These are phyloP conservation scores for Sander vitreus DNA, from an alignment of 2,113 vertebrate species.

Conservation along the genomic window DNA sequence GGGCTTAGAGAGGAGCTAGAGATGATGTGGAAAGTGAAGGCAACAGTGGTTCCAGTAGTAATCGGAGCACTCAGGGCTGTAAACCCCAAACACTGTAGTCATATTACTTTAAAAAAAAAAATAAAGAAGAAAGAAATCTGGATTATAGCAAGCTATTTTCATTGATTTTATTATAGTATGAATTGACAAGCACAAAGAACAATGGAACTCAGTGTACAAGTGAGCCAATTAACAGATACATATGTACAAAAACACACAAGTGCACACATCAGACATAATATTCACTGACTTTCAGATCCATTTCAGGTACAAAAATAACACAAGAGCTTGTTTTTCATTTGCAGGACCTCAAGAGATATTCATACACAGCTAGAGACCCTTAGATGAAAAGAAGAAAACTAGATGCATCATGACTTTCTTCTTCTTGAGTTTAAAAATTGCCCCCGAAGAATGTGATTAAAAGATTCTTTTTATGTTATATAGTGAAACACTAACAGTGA, in stretches of 20 bases:
- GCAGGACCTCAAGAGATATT: conserved; percentile 30
- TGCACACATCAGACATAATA: conserved; percentile 39
- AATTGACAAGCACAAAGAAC: conserved; percentile 64
- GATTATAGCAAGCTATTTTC: conserved; percentile 14
- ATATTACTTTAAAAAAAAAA: not conserved
- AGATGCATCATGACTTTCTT: conserved; percentile 6
- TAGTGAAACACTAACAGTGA: conserved; percentile 12
- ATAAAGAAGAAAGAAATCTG: not conserved
- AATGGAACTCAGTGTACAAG: conserved; percentile 45
- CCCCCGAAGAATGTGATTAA: conserved; percentile 39
- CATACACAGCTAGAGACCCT: conserved; percentile 29
- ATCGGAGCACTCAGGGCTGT: too few species aligned
- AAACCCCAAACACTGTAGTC: not conserved
- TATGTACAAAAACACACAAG: conserved; percentile 77
- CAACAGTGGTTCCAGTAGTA: too few species aligned
- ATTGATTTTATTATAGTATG: conserved; percentile 70
- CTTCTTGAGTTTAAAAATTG: conserved; percentile 41
- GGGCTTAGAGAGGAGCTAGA: too few species aligned
- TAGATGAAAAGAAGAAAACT: not conserved
- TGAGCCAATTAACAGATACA: conserved; percentile 65
- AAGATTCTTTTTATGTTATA: conserved; percentile 38
- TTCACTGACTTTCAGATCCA: conserved; percentile 46
- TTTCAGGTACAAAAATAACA: conserved; percentile 65
- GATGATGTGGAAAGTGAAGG: too few species aligned
- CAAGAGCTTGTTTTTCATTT: conserved; percentile 48